Percentiles rank a stretch among this genome's conserved stretches.
Evolutionary conservation across 2,888 invertebrate genomes (phyloP).

Genomic region (Trichacis sp.): DNA sequence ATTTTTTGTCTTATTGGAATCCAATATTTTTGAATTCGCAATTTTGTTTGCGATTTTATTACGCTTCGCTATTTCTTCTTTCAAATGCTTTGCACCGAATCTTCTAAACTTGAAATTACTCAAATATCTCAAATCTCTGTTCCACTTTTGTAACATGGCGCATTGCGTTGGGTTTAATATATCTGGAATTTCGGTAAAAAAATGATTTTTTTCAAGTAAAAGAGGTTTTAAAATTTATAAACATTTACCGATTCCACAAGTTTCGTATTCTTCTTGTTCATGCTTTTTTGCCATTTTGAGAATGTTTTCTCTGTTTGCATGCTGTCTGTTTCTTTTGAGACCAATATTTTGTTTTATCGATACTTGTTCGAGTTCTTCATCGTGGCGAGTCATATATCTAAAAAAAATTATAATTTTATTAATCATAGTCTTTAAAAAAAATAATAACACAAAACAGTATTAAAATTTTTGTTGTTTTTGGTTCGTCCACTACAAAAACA

Average conservation of each 20-base stretch:
- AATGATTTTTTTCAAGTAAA: too few species aligned
- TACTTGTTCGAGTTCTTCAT: constrained; percentile 85
- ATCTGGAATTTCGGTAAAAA: constrained; percentile 86
- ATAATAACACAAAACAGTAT: too few species aligned
- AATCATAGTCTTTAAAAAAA: too few species aligned
- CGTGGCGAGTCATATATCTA: constrained; percentile 76
- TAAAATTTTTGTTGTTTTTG: too few species aligned
- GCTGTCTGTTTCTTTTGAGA: constrained; percentile 80
- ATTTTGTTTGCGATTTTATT: not conserved
- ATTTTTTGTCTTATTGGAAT: too few species aligned
- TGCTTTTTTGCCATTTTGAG: constrained; percentile 81
- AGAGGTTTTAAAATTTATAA: too few species aligned
- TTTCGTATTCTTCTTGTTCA: constrained; percentile 81
- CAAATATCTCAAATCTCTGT: constrained; percentile 76
- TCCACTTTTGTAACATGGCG: constrained; percentile 75
- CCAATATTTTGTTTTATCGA: constrained; percentile 82
- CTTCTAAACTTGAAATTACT: constrained; percentile 77
- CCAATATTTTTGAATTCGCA: too few species aligned
- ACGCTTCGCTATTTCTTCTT: constrained; percentile 24
- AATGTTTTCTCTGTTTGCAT: constrained; percentile 83
- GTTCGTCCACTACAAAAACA: too few species aligned
- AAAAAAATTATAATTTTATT: too few species aligned
- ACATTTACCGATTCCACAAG: constrained; percentile 76
- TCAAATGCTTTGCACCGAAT: constrained; percentile 69
- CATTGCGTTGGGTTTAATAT: constrained; percentile 75